Evolutionary conservation across 2,797 vertebrate genomes (phyloP), one percentile per base, ranked within the genome.

Genomic region (Myripristis jacobus): DNA sequence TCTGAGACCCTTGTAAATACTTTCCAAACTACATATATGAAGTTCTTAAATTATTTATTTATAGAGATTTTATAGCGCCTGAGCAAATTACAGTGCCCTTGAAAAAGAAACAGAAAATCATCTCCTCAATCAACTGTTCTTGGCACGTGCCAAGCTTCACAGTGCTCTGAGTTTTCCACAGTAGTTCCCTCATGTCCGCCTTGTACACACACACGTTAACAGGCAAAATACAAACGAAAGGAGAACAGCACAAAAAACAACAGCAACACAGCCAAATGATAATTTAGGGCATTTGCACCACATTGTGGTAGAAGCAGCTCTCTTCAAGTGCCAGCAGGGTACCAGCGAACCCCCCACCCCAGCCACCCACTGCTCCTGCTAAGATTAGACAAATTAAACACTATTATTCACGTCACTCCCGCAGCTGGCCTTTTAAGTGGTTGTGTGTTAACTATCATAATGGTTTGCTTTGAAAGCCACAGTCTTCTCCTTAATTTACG

Each of bases 351-450:
- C 77, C 82, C 84, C 64, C 63, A 21, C 66, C 78, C 65, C 84
- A 75, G 55, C 85, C 91, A 88, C 88, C 88, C 89, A 86, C 88
- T 76, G 81, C 88, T 90, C 82, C 87, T 67, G 86, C 92, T 93
- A 93, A 94, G 92, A 94, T 94, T 94, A 94, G 93, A 92, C 91
- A 92, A 93, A 93, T 93, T 89, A 93, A 94, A 93, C 89, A 79
- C 89, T 81, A 93, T 93, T 94, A 92, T 92, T 92, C 92, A 92
- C 89, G 90, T 93, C 93, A 92, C 88, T 92, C 88, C 90, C 66
- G 52, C 92, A 91, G 93, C 92, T 92, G 92, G 81, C 82, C 91
- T 93, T 93, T 94, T 80, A 94, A 94, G 93, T 94, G 94, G 93
- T 88, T 93, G 86, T 67, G 66, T 63, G 88, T 92, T 93, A 93